Evolutionary conservation across 2,888 invertebrate genomes (phyloP), one percentile per base, ranked within the genome.

Genomic region (Drosophila lacicola): DNA sequence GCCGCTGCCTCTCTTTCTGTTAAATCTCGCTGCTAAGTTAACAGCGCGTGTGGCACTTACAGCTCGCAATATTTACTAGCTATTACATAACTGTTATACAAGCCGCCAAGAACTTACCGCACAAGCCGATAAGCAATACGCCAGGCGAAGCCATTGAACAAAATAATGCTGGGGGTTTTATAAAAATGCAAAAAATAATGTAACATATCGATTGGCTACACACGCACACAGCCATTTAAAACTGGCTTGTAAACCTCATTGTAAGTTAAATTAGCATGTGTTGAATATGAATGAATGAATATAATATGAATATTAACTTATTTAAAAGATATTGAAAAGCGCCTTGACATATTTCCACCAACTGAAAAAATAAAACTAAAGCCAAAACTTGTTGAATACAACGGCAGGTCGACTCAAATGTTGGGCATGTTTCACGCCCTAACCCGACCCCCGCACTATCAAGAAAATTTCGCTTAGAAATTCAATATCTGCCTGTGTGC

Each of bases 361-460:
- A 51, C 49, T 17, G 17, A 39, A n/a, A n/a, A 25, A 46, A 37
- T 21, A 39, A 54, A 72, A 41, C 19, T 50, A 54, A 50, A 41
- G 41, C 29, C 47, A 56, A 58, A 72, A 81, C 81, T 85, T 81
- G 81, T 81, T 81, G 86, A 81, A 82, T 79, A 62, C 46, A 39
- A 46, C 10, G 29, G 33, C 62, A 50, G 74, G 36, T 54, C 9
- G 39, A 57, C 50, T 55, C 14, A 42, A 37, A 45, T 49, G 10
- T 36, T 49, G 33, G 11, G 44, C 47, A 61, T 33, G 19, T 41
- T 47, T 45, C 37, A 49, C 44, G 44, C 36, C 13, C 41, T 10
- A 10, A 14, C 41, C 41, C 41, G 1, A 17, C 10, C 41, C 41
- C 41, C 2, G 41, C 2, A 10, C 17, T 6, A 47, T 29, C 70